Evolutionary conservation across 2,797 vertebrate species (phyloP).

Genomic region (Peromyscus melanophrys): DNA sequence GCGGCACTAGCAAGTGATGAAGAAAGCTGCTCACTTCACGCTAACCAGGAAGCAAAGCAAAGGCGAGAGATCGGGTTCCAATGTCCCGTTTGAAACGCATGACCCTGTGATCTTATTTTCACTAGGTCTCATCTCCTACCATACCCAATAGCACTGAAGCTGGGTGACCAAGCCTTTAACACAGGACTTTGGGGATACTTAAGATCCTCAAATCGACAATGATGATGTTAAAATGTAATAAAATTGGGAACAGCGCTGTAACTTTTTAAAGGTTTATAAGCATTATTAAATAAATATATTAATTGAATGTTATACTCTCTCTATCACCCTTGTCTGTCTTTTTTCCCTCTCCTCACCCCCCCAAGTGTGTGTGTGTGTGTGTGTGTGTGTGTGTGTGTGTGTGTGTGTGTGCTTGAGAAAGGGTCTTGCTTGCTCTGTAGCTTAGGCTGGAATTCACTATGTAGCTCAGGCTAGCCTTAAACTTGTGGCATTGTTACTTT

Average conservation of each 20-base stretch:
- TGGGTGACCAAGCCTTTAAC: not conserved
- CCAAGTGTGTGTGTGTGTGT: not conserved
- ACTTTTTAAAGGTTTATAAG: not conserved
- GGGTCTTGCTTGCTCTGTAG: not conserved
- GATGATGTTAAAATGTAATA: slow-evolving; percentile 46
- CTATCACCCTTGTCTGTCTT: not conserved
- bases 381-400: no score
- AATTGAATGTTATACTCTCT: not conserved
- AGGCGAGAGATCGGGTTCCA: not conserved
- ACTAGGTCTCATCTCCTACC: not conserved
- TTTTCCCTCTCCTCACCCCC: not conserved
- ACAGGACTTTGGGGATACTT: not conserved
- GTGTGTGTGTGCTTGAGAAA: not conserved
- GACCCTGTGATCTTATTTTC: not conserved
- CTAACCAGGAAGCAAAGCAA: not conserved
- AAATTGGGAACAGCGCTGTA: not conserved
- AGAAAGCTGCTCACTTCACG: no score
- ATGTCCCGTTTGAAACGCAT: not conserved
- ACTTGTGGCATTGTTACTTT: not conserved
- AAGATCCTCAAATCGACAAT: not conserved
- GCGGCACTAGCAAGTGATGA: no score
- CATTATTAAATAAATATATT: slow-evolving; percentile 36
- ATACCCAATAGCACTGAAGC: not conserved
- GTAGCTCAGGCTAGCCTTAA: not conserved
- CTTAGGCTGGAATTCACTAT: not conserved